Evolutionary conservation across 2,888 invertebrate genomes (phyloP), one percentile per base, ranked within the genome.

Genomic region (Subacronicta megacephala): DNA sequence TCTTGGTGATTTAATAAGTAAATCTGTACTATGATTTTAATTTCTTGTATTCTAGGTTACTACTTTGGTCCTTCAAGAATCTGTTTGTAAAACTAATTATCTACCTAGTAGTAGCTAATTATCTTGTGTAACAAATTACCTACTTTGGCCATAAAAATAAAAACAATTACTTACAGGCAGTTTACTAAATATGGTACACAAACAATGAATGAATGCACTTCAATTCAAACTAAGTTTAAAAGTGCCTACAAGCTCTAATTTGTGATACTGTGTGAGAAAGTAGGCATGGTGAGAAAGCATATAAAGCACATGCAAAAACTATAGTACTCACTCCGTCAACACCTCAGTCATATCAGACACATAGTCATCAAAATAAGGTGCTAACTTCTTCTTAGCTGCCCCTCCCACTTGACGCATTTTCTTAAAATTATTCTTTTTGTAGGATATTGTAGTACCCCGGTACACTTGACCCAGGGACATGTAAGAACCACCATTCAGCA

Each of bases 401-500:
- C 90, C 89, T 64, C 92, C 90, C 78, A 93, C 90, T 72, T 87
- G 95, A 88, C 95, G 94, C 62, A 95, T 95, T 92, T 95, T 95
- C 93, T 95, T 96, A 79, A 95, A 90, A 69, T 88, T 90, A 68
- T 89, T 90, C 80, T 93, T 95, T 76, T 92, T 91, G 75, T 93
- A 93, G 36, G 94, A 94, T 72, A 95, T 87, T 49, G 96, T 96
- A 43, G 96, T 96, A 80, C 95, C 94, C 81, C 95, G 95, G 94
- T 96, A 96, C 72, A 96, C 95, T 85, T 95, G 94, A 82, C 95
- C 95, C 83, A 96, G 90, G 80, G 95, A 95, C 79, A 95, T 95
- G 93, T 96, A 96, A 85, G 95, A 95, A 88, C 95, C 95, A 88
- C 95, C 79, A 55, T 80, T 95, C 90, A 95, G 94, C 85, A 91